Conservation (phyloP, 1,140 invertebrate genomes). For the Rhyzopertha dominica region DNA sequence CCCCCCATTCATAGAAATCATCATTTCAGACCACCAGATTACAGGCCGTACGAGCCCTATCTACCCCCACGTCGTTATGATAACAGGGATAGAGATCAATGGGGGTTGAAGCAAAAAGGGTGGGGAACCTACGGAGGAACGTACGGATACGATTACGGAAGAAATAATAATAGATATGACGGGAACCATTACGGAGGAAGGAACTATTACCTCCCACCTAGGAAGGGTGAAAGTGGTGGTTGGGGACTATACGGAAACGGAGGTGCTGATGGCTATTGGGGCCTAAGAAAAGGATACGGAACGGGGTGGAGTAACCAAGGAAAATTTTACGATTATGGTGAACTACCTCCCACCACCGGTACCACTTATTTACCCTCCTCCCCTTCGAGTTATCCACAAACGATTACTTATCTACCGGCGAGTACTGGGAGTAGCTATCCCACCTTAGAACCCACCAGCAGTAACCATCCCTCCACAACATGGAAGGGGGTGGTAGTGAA, state of each 20-base stretch:
- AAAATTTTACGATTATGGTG: slow-evolving; percentile 31
- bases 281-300: slow-evolving; percentile 26
- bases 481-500: no score
- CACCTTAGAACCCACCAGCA: background rate
- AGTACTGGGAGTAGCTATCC: background rate
- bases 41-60: slow-evolving; percentile 19
- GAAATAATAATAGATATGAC: slow-evolving; percentile 11
- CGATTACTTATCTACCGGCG: slow-evolving; percentile 12
- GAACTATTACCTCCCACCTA: slow-evolving; percentile 30
- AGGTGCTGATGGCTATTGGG: slow-evolving; percentile 30
- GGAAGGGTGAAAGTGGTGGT: slow-evolving; percentile 16
- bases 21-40: background rate
- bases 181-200: slow-evolving; percentile 17
- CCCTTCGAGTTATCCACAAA: background rate
- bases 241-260: slow-evolving; percentile 43
- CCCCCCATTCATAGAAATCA: slow-evolving; percentile 5
- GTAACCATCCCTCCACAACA: no score
- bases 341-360: slow-evolving; percentile 10
- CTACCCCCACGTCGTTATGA: slow-evolving; percentile 10
- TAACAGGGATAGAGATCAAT: slow-evolving; percentile 21
- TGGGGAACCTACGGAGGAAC: slow-evolving; percentile 44
- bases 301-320: slow-evolving; percentile 40
- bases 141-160: slow-evolving; percentile 37
- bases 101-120: slow-evolving; percentile 21
- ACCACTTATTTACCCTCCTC: slow-evolving; percentile 3